Percentiles rank a stretch among this genome's conserved stretches.
These are phyloP conservation scores for Pleuronectes platessa DNA, from an alignment of 2,113 vertebrate species.

Conservation along the genomic window DNA sequence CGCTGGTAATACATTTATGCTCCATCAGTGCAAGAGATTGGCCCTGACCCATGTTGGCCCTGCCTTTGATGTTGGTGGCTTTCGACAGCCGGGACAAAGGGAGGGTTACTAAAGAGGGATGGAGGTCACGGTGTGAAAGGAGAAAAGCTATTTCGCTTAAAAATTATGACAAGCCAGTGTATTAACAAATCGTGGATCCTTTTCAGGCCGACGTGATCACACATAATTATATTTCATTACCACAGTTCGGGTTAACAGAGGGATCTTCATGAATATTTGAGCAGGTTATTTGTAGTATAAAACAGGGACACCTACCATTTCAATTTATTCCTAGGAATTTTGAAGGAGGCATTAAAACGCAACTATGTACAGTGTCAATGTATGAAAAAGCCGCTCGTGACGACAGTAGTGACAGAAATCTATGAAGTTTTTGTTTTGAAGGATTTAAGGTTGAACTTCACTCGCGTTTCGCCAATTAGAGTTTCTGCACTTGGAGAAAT, in stretches of 20 bases:
- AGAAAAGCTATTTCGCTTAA: constrained; percentile 46
- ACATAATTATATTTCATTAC: constrained; percentile 39
- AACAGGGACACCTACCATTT: constrained; percentile 4
- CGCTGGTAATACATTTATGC: constrained; percentile 77
- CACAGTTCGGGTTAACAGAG: constrained; percentile 35
- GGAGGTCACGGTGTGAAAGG: constrained; percentile 56
- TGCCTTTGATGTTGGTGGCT: constrained; percentile 69
- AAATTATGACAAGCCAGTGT: constrained; percentile 54
- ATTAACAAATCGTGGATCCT: constrained; percentile 40
- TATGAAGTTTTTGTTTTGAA: constrained; percentile 3
- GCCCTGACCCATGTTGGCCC: constrained; percentile 74
- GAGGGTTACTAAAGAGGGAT: constrained; percentile 67
- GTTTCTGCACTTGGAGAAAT: constrained; percentile 15
- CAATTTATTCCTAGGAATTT: constrained; percentile 21
- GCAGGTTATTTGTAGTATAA: constrained; percentile 30
- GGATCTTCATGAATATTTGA: constrained; percentile 47
- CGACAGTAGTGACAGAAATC: background rate
- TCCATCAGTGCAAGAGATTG: constrained; percentile 77
- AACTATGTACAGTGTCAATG: constrained; percentile 6
- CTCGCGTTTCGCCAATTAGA: constrained; percentile 34
- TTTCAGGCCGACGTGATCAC: constrained; percentile 18
- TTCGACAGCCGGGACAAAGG: constrained; percentile 66
- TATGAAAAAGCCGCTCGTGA: constrained; percentile 2
- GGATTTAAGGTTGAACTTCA: constrained; percentile 27
- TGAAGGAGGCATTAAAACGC: constrained; percentile 19